Evolutionary conservation across 2,797 vertebrate genomes (phyloP).

Genomic region (Champsocephalus esox): DNA sequence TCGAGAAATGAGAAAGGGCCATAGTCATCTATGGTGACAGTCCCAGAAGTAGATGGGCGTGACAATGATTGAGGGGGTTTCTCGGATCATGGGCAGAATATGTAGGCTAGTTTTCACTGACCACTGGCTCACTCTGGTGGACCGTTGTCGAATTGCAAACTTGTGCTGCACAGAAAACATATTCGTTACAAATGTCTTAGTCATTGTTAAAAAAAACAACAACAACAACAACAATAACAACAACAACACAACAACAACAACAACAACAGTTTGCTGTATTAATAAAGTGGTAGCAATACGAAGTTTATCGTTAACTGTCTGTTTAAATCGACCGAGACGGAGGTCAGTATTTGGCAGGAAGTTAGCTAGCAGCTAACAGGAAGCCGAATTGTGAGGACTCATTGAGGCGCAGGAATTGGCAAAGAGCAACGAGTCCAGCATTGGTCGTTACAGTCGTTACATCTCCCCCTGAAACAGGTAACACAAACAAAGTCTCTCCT

Average conservation of each 20-base stretch:
- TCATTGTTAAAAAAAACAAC: neutral
- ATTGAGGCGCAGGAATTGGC: constrained; percentile 64
- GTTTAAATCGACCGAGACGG: constrained; percentile 60
- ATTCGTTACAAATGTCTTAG: neutral
- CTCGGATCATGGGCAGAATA: neutral
- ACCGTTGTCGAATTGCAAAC: accelerated
- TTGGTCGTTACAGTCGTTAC: neutral
- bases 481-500: neutral
- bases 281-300: accelerated
- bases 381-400: constrained; percentile 59
- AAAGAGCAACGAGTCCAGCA: constrained; percentile 40
- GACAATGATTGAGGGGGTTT: too few species aligned
- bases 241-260: accelerated
- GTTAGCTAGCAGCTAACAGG: constrained; percentile 61
- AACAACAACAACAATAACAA: too few species aligned
- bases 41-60: too few species aligned
- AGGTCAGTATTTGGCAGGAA: constrained; percentile 76
- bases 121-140: constrained; percentile 43
- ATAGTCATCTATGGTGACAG: too few species aligned
- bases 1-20: too few species aligned
- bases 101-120: constrained; percentile 1
- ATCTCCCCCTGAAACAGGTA: constrained; percentile 54
- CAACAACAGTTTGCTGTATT: accelerated
- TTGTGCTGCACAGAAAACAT: accelerated
- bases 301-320: neutral